These are phyloP conservation scores for Catalaphyllia jardinei DNA, from an alignment of 64 coral and sea anemone species.

Conservation along the genomic window DNA sequence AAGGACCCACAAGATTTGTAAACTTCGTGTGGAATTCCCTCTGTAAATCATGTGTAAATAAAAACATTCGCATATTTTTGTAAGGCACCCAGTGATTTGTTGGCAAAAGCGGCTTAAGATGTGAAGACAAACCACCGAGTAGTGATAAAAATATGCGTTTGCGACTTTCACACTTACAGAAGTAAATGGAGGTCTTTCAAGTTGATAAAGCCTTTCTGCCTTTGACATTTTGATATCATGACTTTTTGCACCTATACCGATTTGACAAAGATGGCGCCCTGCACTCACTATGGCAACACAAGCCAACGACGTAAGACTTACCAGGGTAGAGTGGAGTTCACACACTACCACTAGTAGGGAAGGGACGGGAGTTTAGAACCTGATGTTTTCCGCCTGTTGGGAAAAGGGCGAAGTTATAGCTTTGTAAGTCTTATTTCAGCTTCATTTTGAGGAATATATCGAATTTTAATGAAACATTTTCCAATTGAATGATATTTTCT, in stretches of 20 bases:
- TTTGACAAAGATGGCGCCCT: slow-evolving; percentile 12
- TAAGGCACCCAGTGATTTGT: too few species aligned
- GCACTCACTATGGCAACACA: slow-evolving; percentile 30
- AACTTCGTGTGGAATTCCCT: slow-evolving; percentile 87
- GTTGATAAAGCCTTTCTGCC: slow-evolving; percentile 72
- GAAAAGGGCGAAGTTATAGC: background rate
- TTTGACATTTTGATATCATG: slow-evolving; percentile 5
- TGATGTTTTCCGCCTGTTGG: too few species aligned
- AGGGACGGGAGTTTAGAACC: background rate
- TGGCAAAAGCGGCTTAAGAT: background rate
- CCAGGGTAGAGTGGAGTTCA: background rate
- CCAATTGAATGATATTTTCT: background rate
- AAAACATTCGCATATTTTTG: background rate
- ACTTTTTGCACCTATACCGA: background rate
- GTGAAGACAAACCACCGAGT: background rate
- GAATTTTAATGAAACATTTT: background rate
- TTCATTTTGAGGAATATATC: background rate
- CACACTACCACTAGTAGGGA: background rate
- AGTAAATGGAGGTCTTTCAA: slow-evolving; percentile 78
- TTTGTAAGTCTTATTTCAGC: background rate
- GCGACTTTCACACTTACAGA: slow-evolving; percentile 59
- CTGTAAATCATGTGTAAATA: slow-evolving; percentile 56
- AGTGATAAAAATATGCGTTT: background rate
- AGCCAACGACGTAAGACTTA: background rate
- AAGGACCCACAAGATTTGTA: slow-evolving; percentile 71